Base-by-base conservation (phyloP, 2,113 vertebrate species). In the Bombycilla garrulus region DNA sequence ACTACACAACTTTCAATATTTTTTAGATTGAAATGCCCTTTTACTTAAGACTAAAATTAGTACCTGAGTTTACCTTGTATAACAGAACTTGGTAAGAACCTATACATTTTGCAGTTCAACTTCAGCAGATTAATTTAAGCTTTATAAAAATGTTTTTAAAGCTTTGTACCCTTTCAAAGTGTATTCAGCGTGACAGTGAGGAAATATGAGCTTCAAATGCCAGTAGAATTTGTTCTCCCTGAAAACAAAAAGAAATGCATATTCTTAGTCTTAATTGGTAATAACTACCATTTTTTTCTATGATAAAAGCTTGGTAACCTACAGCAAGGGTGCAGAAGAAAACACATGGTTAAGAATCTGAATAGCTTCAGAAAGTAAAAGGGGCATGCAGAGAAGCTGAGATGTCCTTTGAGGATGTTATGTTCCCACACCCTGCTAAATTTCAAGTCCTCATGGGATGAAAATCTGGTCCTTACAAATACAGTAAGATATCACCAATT, bases 121-220 rank as follows among this genome's bases (percentile, higher is more conserved):
- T 86, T 79, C 42, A 64, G 44, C 15, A 83, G 36, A 78, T 18
- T 60, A 61, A 69, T 28, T 84, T 65, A 88, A 83, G 78, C 36
- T 62, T 77, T 5, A 69, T 12, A 80, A 76, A 80, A 76, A 45
- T 17, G 1, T 22, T 17, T 91, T 92, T 69, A 88, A 95, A 89
- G 40, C 15, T 72, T 45, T 64, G 15, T 98, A 99, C 99, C 99
- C 98, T 97, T 98, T 99, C 91, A 98, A 98, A 92, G 95, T 95
- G 76, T 99, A 99, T 92, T 98, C 98, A 20, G 98, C 98, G 60
- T 92, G 94, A 97, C 98, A 98, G 87, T 99, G 99, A 83, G 98
- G 99, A 97, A 99, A 99, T 8, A 98, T 1, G 12, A 99, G 98
- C 97, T 99, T 99, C 97, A 99, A 90, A 85, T 99, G 99, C 99